Conservation (phyloP, 2,888 invertebrate genomes). For the Mesochorus sp. region DNA sequence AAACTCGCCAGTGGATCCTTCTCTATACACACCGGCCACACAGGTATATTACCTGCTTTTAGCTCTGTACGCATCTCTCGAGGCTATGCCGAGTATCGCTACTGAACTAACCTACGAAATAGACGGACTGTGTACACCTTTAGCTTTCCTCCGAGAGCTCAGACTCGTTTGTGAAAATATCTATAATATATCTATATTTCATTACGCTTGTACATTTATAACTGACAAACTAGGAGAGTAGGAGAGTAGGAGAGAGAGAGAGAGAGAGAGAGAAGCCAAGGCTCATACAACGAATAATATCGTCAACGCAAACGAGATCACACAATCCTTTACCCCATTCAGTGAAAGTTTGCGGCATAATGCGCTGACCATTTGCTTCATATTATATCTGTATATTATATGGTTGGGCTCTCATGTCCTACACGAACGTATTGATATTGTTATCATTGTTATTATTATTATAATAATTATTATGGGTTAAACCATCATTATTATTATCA, state of each 20-base stretch:
- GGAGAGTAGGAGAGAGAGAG: background rate
- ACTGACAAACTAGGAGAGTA: constrained; percentile 29
- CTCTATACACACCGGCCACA: constrained; percentile 16
- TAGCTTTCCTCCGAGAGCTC: constrained; percentile 19
- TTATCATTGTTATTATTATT: constrained; percentile 40
- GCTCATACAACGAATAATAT: constrained; percentile 31
- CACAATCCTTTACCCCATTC: constrained; percentile 34
- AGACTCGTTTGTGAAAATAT: constrained; percentile 33
- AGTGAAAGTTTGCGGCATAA: constrained; percentile 24
- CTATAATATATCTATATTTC: constrained; percentile 12
- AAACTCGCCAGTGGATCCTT: constrained; percentile 30
- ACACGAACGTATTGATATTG: background rate
- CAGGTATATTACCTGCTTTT: constrained; percentile 52
- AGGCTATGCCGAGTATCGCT: constrained; percentile 16
- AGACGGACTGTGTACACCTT: background rate
- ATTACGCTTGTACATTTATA: constrained; percentile 8
- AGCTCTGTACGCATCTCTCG: constrained; percentile 28
- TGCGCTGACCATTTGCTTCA: background rate
- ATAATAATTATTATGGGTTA: constrained; percentile 24
- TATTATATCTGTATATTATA: background rate
- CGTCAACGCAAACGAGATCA: constrained; percentile 1
- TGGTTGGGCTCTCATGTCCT: constrained; percentile 16
- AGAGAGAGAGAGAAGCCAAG: constrained; percentile 18
- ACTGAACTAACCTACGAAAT: constrained; percentile 26
- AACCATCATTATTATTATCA: constrained; percentile 39